Base-by-base conservation (phyloP, 2,888 invertebrate genomes). In the Drosophila mettleri region DNA sequence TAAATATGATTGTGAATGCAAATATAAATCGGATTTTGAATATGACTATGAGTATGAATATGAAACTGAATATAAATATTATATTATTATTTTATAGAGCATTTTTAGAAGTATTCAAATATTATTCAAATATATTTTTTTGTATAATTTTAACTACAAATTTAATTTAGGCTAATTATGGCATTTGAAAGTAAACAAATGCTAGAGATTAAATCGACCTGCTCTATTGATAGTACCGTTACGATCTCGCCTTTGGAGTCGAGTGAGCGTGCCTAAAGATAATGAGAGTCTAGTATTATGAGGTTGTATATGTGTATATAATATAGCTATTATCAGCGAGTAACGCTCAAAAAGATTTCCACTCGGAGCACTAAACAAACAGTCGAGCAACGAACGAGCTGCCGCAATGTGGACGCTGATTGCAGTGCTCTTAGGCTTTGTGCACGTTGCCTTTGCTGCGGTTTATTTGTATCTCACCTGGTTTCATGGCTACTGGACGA, bases 401-500 rank as follows among this genome's bases (percentile, higher is more conserved):
- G 22, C 18, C 22, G 24, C 9, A 18, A 84, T 83, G 83, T 62
- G 61, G 63, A 60, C 63, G 20, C 3, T 68, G 34, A 39, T 83
- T 3, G 66, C 22, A 6, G 1, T 73, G 12, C 6, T 70, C 6
- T 20, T 84, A 52, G 31, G 24, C 18, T 14, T 61, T 5, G 59
- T 78, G 24, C 62, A 61, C 36, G n/a, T 80, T 14, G 22, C 48
- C 24, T 70, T 85, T 49, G 65, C 64, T 1, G 16, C 10, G 3
- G 38, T 76, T 58, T 91, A 71, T 68, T 43, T 70, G 0, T 91
- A 89, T 64, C 66, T 91, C 7, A 89, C 84, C 22, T 90, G 89
- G 75, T 78, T 81, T 29, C 91, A 88, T 31, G 68, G 81, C 27
- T 92, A 90, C 55, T 93, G 93, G 93, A 70, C 83, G 10, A 88